Percentiles rank a stretch among this genome's conserved stretches.
Evolutionary conservation across 2,888 invertebrate species (phyloP).

Genomic region (Yponomeuta malinellus): DNA sequence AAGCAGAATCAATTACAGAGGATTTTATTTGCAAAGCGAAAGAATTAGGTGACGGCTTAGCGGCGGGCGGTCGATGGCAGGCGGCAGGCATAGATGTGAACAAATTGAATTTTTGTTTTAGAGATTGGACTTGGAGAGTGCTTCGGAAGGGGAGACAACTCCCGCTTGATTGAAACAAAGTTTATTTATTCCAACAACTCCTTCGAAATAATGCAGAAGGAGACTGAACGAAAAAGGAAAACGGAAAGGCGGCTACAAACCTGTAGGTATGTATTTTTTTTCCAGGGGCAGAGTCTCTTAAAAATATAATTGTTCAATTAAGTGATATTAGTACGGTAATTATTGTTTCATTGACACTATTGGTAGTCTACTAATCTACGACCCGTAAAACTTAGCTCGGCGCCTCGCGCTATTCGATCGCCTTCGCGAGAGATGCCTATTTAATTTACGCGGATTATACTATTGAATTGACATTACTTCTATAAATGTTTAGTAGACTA

Average conservation of each 20-base stretch:
- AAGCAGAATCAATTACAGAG: slow-evolving; percentile 72
- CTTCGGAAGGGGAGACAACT: slow-evolving; percentile 2
- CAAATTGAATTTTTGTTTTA: slow-evolving; percentile 67
- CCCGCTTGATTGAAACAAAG: slow-evolving; percentile 14
- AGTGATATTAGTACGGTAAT: too few relatives aligned
- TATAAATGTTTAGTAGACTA: too few relatives aligned
- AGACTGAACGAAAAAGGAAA: not conserved
- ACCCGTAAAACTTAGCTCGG: too few relatives aligned
- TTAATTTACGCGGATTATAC: too few relatives aligned
- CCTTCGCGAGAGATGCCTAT: too few relatives aligned
- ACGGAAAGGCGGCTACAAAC: not conserved
- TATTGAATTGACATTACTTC: too few relatives aligned
- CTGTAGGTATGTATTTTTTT: too few relatives aligned
- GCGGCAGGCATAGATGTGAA: slow-evolving; percentile 31
- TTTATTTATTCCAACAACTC: slow-evolving; percentile 9
- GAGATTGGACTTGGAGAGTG: slow-evolving; percentile 24
- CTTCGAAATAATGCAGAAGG: not conserved
- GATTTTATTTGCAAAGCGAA: slow-evolving; percentile 68
- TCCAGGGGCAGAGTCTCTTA: too few relatives aligned
- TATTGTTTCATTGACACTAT: too few relatives aligned
- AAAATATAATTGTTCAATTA: too few relatives aligned
- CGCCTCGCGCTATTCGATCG: too few relatives aligned
- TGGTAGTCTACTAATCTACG: too few relatives aligned
- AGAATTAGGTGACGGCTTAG: slow-evolving; percentile 60
- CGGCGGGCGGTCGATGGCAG: slow-evolving; percentile 31